Percentiles rank a stretch among this genome's conserved stretches.
phyloP scores from a whole-genome alignment of 2,797 vertebrate species.

The Bovichtus variegatus region DNA sequence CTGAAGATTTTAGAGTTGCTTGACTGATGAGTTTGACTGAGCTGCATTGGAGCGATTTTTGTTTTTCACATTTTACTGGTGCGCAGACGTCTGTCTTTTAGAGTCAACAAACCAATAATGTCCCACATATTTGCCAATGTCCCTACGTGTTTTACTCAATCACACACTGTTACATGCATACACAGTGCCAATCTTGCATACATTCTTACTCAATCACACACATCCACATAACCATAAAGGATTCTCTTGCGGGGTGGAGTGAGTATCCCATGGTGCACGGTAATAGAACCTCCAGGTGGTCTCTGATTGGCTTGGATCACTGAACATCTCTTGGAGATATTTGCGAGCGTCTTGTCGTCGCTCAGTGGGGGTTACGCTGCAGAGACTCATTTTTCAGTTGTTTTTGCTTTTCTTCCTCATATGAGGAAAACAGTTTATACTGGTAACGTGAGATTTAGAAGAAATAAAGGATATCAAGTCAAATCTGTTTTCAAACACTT shows the following conservation, averaged over 20 bases:
- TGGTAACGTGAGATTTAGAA: conserved; percentile 25
- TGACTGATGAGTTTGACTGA: conserved; percentile 2
- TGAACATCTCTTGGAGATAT: conserved; percentile 61
- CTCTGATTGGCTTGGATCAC: conserved; percentile 71
- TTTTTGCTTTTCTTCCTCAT: conserved; percentile 48
- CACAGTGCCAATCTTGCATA: conserved; percentile 2
- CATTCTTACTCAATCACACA: conserved; percentile 32
- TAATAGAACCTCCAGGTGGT: conserved; percentile 81
- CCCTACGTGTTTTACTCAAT: neutral
- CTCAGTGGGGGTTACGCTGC: conserved; percentile 38
- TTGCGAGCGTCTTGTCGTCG: conserved; percentile 39
- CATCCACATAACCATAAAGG: conserved; percentile 42
- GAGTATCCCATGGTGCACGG: conserved; percentile 70
- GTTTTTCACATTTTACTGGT: conserved; percentile 30
- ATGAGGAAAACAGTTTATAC: conserved; percentile 47
- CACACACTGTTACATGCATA: conserved; percentile 9
- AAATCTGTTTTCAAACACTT: conserved; percentile 54
- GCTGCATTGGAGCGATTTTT: conserved; percentile 17
- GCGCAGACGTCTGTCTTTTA: conserved; percentile 53
- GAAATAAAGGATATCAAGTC: conserved; percentile 67
- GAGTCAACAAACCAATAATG: conserved; percentile 23
- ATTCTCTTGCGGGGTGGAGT: conserved; percentile 43
- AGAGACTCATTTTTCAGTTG: conserved; percentile 57
- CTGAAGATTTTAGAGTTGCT: conserved; percentile 15
- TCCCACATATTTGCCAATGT: conserved; percentile 28